A percentile compares a stretch with the other conserved stretches of the same genome.
Conservation (phyloP, 2,113 vertebrate genomes). For the Conger conger region DNA sequence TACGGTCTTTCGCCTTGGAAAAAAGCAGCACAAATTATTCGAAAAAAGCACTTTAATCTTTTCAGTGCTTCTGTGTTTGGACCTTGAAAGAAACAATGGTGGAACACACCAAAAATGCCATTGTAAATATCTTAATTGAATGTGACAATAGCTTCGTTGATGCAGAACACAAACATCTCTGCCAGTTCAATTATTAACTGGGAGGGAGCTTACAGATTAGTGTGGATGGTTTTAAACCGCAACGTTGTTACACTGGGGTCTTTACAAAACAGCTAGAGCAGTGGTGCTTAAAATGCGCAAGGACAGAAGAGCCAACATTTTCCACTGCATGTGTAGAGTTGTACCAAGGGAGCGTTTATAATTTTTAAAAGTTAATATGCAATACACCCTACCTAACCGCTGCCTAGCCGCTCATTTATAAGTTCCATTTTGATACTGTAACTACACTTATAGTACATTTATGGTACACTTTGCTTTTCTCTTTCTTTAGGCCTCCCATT, state of each 20-base stretch:
- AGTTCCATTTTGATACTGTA: background rate
- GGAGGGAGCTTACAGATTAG: background rate
- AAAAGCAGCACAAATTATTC: constrained; percentile 21
- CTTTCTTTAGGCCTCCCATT: constrained; percentile 89
- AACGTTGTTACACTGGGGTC: background rate
- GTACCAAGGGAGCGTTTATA: background rate
- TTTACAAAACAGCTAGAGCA: too few relatives aligned
- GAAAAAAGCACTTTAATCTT: constrained; percentile 30
- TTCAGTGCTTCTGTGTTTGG: constrained; percentile 19
- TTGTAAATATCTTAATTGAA: constrained; percentile 29
- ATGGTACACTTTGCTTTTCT: too few relatives aligned
- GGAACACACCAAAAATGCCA: background rate
- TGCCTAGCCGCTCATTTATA: background rate
- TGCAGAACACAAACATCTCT: constrained; percentile 8
- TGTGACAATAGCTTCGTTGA: constrained; percentile 29
- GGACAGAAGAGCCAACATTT: background rate
- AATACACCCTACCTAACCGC: background rate
- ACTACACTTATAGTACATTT: too few relatives aligned
- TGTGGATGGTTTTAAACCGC: background rate
- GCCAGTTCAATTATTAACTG: constrained; percentile 28
- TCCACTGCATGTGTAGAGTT: background rate
- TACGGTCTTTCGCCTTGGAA: constrained; percentile 19
- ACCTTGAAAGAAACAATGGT: constrained; percentile 30
- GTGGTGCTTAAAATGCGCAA: background rate
- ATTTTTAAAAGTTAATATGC: background rate